Conservation (phyloP, 2,888 invertebrate species). For the Marasmarcha lunaedactyla region DNA sequence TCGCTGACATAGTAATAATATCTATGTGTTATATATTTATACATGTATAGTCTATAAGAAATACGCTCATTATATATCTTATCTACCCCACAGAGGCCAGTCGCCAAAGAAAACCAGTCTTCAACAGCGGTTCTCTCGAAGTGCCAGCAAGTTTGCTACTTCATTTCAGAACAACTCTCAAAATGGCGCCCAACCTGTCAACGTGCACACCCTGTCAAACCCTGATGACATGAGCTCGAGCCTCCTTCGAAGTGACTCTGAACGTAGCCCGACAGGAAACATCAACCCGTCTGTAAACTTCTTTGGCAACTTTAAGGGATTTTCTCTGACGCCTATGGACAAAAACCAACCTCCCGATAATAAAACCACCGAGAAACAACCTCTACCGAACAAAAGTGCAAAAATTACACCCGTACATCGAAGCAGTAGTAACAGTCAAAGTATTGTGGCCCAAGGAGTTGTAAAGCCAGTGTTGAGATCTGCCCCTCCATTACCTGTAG, state of each 20-base stretch:
- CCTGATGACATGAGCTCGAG: constrained; percentile 81
- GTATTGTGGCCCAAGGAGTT: constrained; percentile 36
- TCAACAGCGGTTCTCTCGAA: constrained; percentile 52
- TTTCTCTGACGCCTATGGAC: constrained; percentile 78
- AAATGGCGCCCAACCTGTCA: constrained; percentile 41
- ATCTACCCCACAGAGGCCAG: constrained; percentile 33
- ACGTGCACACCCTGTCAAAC: constrained; percentile 67
- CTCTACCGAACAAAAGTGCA: constrained; percentile 51
- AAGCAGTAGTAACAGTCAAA: constrained; percentile 49
- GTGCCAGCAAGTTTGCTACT: constrained; percentile 58
- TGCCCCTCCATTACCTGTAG: constrained; percentile 75
- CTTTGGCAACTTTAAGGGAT: constrained; percentile 90
- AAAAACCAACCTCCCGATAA: constrained; percentile 37
- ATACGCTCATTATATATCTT: too few species aligned
- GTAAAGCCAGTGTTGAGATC: constrained; percentile 62
- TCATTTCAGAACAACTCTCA: constrained; percentile 49
- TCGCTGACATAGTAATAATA: too few species aligned
- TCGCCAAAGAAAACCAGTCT: constrained; percentile 59
- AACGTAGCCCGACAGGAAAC: constrained; percentile 51
- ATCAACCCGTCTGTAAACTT: constrained; percentile 72
- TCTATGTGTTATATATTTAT: too few species aligned
- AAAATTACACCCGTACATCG: constrained; percentile 65
- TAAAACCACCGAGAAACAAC: constrained; percentile 15
- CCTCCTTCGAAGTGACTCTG: constrained; percentile 68
- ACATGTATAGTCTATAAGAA: too few species aligned